Conservation (phyloP, 2,888 invertebrate species). For the Pemphredon lugubris region DNA sequence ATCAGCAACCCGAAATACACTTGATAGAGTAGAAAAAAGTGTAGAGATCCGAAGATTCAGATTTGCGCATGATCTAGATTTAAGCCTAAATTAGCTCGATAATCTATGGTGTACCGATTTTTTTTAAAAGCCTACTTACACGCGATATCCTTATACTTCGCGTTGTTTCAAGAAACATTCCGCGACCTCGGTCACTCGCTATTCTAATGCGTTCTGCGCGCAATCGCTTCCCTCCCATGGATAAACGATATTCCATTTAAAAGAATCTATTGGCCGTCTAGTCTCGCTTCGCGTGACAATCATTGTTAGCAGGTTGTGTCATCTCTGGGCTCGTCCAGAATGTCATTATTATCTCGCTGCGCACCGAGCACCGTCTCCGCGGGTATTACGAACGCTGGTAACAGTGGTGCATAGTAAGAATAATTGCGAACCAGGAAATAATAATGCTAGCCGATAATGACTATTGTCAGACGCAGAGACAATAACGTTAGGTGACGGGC, state of each 20-base stretch:
- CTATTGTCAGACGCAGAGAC: constrained; percentile 44
- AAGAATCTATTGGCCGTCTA: constrained; percentile 24
- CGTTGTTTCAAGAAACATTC: background rate
- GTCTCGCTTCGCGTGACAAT: constrained; percentile 43
- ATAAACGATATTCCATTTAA: constrained; percentile 18
- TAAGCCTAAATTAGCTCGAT: no score
- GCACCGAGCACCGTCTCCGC: constrained; percentile 13
- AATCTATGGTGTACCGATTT: no score
- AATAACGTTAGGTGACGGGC: constrained; percentile 39
- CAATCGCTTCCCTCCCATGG: constrained; percentile 16
- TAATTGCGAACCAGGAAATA: constrained; percentile 58
- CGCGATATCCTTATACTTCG: no score
- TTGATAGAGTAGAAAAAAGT: no score
- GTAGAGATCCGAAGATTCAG: no score
- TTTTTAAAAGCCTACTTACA: no score
- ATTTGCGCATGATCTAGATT: no score
- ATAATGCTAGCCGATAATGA: constrained; percentile 49
- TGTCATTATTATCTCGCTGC: constrained; percentile 51
- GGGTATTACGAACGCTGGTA: constrained; percentile 24
- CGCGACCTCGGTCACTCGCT: constrained; percentile 31
- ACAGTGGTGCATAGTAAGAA: constrained; percentile 44
- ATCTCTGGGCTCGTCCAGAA: constrained; percentile 68
- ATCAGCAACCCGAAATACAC: no score
- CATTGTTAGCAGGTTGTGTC: constrained; percentile 67
- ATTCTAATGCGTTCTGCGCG: constrained; percentile 9